These are phyloP conservation scores for Lysandra coridon DNA, from an alignment of 2,888 invertebrate species.

Conservation along the genomic window DNA sequence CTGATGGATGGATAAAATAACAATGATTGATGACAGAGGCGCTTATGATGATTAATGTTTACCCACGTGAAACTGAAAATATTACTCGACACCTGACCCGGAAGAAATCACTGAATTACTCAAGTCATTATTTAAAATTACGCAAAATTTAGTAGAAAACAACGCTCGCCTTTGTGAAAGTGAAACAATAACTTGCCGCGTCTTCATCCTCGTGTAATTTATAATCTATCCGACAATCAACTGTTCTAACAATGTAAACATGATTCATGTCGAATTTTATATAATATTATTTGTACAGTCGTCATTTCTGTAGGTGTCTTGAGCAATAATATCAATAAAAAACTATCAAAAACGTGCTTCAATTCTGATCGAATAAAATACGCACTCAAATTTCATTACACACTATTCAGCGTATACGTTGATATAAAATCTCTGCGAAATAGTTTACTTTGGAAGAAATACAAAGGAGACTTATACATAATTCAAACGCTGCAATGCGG, in stretches of 20 bases:
- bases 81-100: slow-evolving; percentile 25
- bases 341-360: background rate
- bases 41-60: slow-evolving; percentile 30
- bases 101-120: slow-evolving; percentile 19
- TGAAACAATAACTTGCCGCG: slow-evolving; percentile 13
- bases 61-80: slow-evolving; percentile 16
- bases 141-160: slow-evolving; percentile 5
- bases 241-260: background rate
- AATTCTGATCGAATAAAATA: background rate
- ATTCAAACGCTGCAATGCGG: slow-evolving; percentile 75
- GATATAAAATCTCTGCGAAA: slow-evolving; percentile 23
- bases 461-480: slow-evolving; percentile 72
- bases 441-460: slow-evolving; percentile 54
- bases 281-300: no score
- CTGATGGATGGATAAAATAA: slow-evolving; percentile 31
- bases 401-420: background rate
- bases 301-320: no score
- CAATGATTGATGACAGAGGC: slow-evolving; percentile 32
- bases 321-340: no score
- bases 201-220: background rate
- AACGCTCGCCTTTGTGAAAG: background rate
- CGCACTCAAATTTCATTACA: slow-evolving; percentile 5
- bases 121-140: slow-evolving; percentile 27
- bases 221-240: background rate
- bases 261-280: background rate